Conservation (phyloP, 2,888 invertebrate species). For the Andrena fulva region DNA sequence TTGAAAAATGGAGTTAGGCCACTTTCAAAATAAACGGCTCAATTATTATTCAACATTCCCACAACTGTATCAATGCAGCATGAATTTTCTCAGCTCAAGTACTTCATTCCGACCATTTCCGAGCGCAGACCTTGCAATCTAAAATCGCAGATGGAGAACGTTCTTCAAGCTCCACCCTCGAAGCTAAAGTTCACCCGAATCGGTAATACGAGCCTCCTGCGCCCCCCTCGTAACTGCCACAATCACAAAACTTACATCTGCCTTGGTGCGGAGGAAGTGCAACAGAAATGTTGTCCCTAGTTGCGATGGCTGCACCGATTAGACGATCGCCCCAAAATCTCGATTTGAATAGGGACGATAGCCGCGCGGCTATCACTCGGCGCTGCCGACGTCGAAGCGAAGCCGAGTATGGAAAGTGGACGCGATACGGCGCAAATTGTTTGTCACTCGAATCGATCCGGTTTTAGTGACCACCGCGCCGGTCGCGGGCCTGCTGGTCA, state of each 20-base stretch:
- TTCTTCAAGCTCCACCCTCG: too few relatives aligned
- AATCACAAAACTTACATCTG: background rate
- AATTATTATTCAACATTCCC: background rate
- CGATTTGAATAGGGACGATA: constrained; percentile 21
- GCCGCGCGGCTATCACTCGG: background rate
- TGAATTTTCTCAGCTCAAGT: background rate
- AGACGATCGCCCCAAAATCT: constrained; percentile 14
- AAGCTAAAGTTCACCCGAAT: too few relatives aligned
- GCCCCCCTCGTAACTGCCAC: background rate
- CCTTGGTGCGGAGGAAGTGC: background rate
- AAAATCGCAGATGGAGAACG: too few relatives aligned
- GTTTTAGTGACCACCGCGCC: constrained; percentile 17
- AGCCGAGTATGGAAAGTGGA: constrained; percentile 33
- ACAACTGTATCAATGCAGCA: background rate
- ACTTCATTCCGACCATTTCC: background rate
- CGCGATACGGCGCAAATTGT: constrained; percentile 15
- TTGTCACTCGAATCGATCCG: constrained; percentile 51
- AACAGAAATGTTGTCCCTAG: background rate
- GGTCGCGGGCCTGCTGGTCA: constrained; percentile 10
- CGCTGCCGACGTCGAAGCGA: constrained; percentile 8
- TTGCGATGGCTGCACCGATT: constrained; percentile 4
- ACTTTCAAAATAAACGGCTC: too few relatives aligned
- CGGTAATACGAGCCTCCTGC: too few relatives aligned
- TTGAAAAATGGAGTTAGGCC: too few relatives aligned
- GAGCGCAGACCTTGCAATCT: background rate